Percentiles rank a stretch among this genome's conserved stretches.
Evolutionary conservation across 1,140 invertebrate species (phyloP).

Genomic region (Tenebrio molitor): DNA sequence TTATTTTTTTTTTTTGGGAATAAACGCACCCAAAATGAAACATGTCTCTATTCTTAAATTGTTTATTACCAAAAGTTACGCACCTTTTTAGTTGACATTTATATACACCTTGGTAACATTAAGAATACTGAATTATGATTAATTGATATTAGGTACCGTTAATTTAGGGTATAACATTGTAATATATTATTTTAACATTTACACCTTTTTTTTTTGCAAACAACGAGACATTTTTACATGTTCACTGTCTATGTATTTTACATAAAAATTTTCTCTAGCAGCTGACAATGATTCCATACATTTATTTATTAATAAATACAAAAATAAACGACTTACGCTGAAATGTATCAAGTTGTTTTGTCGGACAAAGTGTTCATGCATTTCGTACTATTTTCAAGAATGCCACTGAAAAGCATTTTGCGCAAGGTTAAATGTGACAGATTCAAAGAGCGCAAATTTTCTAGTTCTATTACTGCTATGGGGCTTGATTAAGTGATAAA

Average conservation of each 20-base stretch:
- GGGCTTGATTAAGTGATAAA: no score
- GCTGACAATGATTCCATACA: slow-evolving; percentile 41
- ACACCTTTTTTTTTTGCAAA: slow-evolving; percentile 28
- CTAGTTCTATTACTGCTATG: no score
- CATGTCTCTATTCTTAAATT: slow-evolving; percentile 22
- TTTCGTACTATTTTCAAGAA: not conserved
- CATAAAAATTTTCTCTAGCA: slow-evolving; percentile 37
- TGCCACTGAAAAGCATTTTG: not conserved
- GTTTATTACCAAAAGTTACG: slow-evolving; percentile 52
- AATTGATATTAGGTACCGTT: slow-evolving; percentile 52
- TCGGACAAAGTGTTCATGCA: not conserved
- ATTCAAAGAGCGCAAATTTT: not conserved
- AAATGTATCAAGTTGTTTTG: not conserved
- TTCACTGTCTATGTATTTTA: slow-evolving; percentile 42
- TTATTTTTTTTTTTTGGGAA: no score
- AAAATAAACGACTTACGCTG: slow-evolving; percentile 59
- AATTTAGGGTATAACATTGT: slow-evolving; percentile 52
- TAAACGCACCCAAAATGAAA: slow-evolving; percentile 1
- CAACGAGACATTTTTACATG: slow-evolving; percentile 44
- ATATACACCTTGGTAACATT: slow-evolving; percentile 63
- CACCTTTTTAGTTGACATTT: slow-evolving; percentile 52
- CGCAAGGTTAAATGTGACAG: not conserved
- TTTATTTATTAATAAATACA: slow-evolving; percentile 59
- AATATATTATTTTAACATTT: slow-evolving; percentile 47
- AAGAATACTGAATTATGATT: slow-evolving; percentile 63